phyloP scores from a whole-genome alignment of 2,797 vertebrate genomes.

The Myotis daubentonii region DNA sequence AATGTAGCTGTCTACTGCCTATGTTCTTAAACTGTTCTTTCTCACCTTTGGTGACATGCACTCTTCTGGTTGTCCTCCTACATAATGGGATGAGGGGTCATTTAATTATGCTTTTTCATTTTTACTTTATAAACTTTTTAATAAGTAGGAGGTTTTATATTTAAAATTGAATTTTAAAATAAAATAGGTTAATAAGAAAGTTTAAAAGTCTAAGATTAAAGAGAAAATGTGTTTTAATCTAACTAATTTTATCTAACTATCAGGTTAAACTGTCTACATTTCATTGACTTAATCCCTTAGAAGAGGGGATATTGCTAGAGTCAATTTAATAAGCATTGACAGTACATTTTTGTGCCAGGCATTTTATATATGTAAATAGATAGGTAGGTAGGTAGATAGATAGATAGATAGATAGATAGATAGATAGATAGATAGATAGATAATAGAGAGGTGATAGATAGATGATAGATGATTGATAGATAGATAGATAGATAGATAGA shows the following conservation, averaged over 20 bases:
- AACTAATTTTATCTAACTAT: slow-evolving; percentile 2
- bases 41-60: neutral
- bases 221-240: slow-evolving; percentile 16
- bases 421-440: too few species aligned
- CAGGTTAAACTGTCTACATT: neutral
- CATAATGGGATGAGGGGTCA: neutral
- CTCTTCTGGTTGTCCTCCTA: slow-evolving; percentile 3
- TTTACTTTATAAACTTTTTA: neutral
- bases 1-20: neutral
- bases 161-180: neutral
- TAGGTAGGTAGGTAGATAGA: too few species aligned
- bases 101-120: neutral
- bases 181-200: slow-evolving; percentile 21
- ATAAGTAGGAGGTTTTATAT: neutral
- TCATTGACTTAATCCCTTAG: slow-evolving; percentile 20
- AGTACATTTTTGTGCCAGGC: neutral
- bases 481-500: too few species aligned
- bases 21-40: neutral
- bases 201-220: neutral
- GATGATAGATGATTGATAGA: too few species aligned
- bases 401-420: too few species aligned
- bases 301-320: neutral
- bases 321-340: neutral
- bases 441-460: too few species aligned
- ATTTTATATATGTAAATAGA: neutral